Percentiles rank a stretch among this genome's conserved stretches.
Conservation (phyloP, 1,140 invertebrate genomes). For the Sinella curviseta region DNA sequence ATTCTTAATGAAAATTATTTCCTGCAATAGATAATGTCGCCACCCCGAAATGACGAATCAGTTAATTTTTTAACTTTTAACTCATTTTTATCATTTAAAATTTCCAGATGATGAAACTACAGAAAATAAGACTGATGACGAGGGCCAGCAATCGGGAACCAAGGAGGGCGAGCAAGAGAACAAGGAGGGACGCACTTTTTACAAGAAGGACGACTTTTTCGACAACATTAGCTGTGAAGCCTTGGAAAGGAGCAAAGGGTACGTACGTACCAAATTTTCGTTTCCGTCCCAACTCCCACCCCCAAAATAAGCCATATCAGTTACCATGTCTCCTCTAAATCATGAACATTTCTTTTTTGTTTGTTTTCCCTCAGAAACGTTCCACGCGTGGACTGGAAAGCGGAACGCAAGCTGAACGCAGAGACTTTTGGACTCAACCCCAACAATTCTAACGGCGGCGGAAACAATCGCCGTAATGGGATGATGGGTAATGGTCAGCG, state of each 20-base stretch:
- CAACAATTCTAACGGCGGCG: constrained; percentile 60
- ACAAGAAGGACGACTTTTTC: constrained; percentile 92
- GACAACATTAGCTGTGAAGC: constrained; percentile 98
- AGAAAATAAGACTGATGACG: constrained; percentile 76
- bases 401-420: constrained; percentile 92
- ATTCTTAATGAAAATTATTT: constrained; percentile 41
- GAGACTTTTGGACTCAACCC: constrained; percentile 92
- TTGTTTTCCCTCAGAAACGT: constrained; percentile 7
- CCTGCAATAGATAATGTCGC: background rate
- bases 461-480: background rate
- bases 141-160: constrained; percentile 74
- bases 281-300: no score
- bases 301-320: background rate
- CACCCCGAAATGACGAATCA: background rate
- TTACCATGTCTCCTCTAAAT: background rate
- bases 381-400: constrained; percentile 90
- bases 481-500: background rate
- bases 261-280: constrained; percentile 48
- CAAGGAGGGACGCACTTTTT: constrained; percentile 71
- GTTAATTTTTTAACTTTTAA: background rate
- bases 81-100: background rate
- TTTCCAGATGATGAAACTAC: constrained; percentile 67
- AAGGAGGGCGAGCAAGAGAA: constrained; percentile 55
- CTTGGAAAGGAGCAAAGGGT: constrained; percentile 84
- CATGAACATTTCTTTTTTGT: constrained; percentile 15